Evolutionary conservation across 2,113 vertebrate genomes (phyloP).

Genomic region (Rhynchopsitta pachyrhyncha): DNA sequence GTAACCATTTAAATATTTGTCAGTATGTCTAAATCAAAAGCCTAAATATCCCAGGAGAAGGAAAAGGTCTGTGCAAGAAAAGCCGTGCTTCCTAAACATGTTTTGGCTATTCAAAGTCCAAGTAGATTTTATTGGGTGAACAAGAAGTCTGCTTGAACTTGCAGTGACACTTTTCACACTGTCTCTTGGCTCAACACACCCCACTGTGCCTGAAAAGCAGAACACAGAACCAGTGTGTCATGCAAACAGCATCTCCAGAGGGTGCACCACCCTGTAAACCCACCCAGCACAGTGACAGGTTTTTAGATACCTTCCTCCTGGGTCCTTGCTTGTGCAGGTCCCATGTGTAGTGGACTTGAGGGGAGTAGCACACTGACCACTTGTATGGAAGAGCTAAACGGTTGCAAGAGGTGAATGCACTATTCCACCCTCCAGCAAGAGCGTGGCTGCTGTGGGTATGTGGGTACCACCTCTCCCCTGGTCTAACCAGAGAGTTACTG

Average conservation of each 20-base stretch:
- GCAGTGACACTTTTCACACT: not conserved
- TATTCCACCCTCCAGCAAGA: not conserved
- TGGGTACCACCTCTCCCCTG: not conserved
- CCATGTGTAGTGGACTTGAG: fast-evolving
- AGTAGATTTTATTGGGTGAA: not conserved
- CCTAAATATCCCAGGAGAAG: not conserved
- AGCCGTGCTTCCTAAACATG: not conserved
- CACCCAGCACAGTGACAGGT: not conserved
- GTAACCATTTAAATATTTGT: not conserved
- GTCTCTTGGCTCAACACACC: not conserved
- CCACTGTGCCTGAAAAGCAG: not conserved
- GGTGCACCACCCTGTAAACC: fast-evolving
- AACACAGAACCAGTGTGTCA: not conserved
- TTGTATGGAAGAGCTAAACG: not conserved
- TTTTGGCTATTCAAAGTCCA: not conserved
- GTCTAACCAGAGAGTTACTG: not conserved
- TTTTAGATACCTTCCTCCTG: not conserved
- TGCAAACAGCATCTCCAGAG: not conserved
- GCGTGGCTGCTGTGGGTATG: not conserved
- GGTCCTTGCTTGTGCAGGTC: not conserved
- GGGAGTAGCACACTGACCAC: not conserved
- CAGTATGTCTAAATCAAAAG: not conserved
- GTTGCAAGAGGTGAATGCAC: not conserved
- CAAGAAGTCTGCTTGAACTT: not conserved
- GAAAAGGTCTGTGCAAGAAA: not conserved